Conservation (phyloP, 2,888 invertebrate species). For the Nomada goodeniana region DNA sequence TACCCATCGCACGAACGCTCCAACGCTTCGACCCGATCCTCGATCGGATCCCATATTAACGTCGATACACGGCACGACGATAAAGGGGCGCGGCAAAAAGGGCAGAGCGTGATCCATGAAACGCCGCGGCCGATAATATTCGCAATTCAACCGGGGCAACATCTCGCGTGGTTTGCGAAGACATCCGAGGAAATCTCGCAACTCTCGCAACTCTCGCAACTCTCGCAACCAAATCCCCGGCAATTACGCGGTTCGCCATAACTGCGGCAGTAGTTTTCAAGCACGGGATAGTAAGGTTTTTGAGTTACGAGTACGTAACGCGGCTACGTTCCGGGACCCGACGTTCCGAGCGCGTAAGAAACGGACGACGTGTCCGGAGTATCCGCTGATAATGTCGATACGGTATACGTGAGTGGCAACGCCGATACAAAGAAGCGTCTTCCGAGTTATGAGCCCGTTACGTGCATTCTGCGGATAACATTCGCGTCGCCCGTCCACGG, state of each 20-base stretch:
- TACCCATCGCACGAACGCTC: constrained; percentile 4
- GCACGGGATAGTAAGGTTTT: constrained; percentile 32
- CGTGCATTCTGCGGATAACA: constrained; percentile 54
- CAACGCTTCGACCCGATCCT: too few species aligned
- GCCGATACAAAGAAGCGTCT: constrained; percentile 66
- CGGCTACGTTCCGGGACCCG: constrained; percentile 45
- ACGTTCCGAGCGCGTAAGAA: constrained; percentile 39
- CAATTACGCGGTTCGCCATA: constrained; percentile 52
- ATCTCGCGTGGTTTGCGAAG: constrained; percentile 26
- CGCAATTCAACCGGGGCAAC: constrained; percentile 4
- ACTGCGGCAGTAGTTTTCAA: constrained; percentile 22
- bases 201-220: constrained; percentile 39
- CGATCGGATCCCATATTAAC: too few species aligned
- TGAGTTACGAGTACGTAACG: constrained; percentile 32
- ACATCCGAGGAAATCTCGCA: constrained; percentile 14
- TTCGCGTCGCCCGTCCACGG: constrained; percentile 31
- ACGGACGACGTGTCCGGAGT: constrained; percentile 58
- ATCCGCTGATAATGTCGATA: constrained; percentile 70
- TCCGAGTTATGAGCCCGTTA: constrained; percentile 60
- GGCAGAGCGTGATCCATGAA: constrained; percentile 1
- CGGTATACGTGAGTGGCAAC: constrained; percentile 27
- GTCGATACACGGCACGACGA: background rate
- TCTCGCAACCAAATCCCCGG: constrained; percentile 38
- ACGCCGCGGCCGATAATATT: constrained; percentile 24
- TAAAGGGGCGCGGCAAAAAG: constrained; percentile 7